Base-by-base conservation (phyloP, 2,888 invertebrate genomes). In the Neoitamus cyanurus region DNA sequence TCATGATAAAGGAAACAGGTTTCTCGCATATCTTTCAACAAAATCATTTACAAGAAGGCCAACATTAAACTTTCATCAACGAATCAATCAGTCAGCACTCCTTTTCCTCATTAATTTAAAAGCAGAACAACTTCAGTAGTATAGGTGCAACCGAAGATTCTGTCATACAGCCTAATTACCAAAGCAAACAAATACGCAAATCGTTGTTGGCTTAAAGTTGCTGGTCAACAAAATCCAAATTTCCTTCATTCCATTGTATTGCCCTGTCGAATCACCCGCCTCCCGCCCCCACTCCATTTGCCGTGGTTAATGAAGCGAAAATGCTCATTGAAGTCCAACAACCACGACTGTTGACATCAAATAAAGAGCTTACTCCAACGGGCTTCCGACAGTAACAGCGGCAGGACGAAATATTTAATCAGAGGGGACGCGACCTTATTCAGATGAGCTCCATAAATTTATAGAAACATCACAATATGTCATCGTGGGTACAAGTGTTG, bases 401-500 rank as follows among this genome's bases (percentile, higher is more conserved):
- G 28, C 46, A 31, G 1, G 42, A 42, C n/a, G 42, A 75, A 75
- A 75, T 42, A 42, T 75, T 75, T 75, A 75, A 75, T 75, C 75
- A 75, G 75, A 11, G 42, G 25, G 75, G 75, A 75, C 75, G 75
- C 75, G 75, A 75, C 75, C 75, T 34, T 75, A 75, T 75, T 75
- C 75, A 75, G 75, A 75, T 75, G 75, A 75, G 42, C n/a, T 34
- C 46, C 75, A 75, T 75, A 75, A 75, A 75, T 75, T 75, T 75
- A 75, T 75, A 37, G 75, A 75, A 75, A 75, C 75, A 75, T 28
- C 75, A 75, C 75, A 75, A 75, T 75, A 75, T 75, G 75, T 75
- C 75, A 75, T 42, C 75, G 11, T 42, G 28, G 75, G 28, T 75
- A 75, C 75, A 75, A 75, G 75, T 75, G 75, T 42, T 75, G 75